Base-by-base conservation (phyloP, 2,797 vertebrate genomes). In the Hybognathus amarus region DNA sequence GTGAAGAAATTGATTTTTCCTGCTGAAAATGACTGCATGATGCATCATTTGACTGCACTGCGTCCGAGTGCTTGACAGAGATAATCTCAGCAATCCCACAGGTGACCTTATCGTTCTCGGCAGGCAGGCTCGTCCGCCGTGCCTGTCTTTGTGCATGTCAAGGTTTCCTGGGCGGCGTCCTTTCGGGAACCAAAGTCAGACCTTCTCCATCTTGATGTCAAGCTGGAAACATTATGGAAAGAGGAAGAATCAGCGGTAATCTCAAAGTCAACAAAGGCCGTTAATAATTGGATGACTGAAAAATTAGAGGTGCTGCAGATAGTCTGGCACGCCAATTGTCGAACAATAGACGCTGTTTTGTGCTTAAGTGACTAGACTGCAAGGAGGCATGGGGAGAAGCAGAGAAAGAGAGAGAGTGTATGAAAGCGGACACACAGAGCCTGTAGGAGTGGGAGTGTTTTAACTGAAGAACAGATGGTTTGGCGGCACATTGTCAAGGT, bases 1-100 rank as follows among this genome's bases (percentile, higher is more conserved):
- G 94, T 94, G 93, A 94, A 96, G 95, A 96, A 97, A 97, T 96
- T 94, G 96, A 96, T 96, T 96, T 95, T 91, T 93, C 92, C 93
- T 93, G 94, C 94, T 84, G 94, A 96, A 96, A 96, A 96, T 96
- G 96, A 95, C 95, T 95, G 95, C 96, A 94, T 96, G 96, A 96
- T 96, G 96, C 95, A 96, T 96, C 96, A 96, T 96, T 96, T 96
- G 96, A 97, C 96, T 96, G 95, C 94, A 93, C 94, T 95, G 96
- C 96, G 95, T 96, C 96, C 96, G 94, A 96, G 95, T 97, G 96
- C 95, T 96, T 96, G 95, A 96, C 95, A 96, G 96, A 96, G 96
- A 97, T 97, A 97, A 97, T 97, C 95, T 96, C 92, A 90, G 92
- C 94, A 95, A 95, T 96, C 96, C 96, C 96, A 92, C 89, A 95